phyloP scores from a whole-genome alignment of 2,797 vertebrate genomes.

The Epinephelus malabaricus region DNA sequence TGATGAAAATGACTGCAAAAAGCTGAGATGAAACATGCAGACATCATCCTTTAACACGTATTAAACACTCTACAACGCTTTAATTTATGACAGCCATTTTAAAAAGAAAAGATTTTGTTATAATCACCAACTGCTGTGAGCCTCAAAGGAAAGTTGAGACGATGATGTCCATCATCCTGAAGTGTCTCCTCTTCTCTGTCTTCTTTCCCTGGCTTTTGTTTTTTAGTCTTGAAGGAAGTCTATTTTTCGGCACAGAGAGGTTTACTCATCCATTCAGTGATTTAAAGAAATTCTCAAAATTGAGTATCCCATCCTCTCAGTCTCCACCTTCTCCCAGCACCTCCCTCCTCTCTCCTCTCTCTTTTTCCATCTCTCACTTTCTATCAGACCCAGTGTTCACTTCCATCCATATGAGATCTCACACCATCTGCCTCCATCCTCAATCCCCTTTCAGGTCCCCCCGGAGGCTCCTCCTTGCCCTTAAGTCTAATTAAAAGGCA shows the following conservation, averaged over 20 bases:
- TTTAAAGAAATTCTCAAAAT: slow-evolving; percentile 16
- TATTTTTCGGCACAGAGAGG: neutral
- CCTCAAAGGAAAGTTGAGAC: slow-evolving; percentile 8
- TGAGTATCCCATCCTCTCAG: slow-evolving; percentile 39
- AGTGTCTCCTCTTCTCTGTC: neutral
- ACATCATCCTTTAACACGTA: neutral
- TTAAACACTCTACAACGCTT: neutral
- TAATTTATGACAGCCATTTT: neutral
- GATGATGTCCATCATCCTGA: slow-evolving; percentile 4
- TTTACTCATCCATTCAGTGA: slow-evolving; percentile 1
- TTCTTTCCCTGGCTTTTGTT: neutral
- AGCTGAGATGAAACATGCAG: slow-evolving; percentile 21
- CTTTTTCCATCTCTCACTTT: slow-evolving; percentile 38
- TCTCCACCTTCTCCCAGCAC: slow-evolving; percentile 64
- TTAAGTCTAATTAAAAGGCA: slow-evolving; percentile 75
- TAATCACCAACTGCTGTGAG: slow-evolving; percentile 49
- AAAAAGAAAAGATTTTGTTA: neutral
- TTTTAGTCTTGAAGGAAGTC: neutral
- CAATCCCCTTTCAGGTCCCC: slow-evolving; percentile 58
- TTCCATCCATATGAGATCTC: slow-evolving; percentile 34
- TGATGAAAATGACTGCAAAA: slow-evolving; percentile 15
- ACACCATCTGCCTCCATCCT: slow-evolving; percentile 65
- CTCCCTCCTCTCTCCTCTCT: slow-evolving; percentile 49
- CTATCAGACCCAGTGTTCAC: slow-evolving; percentile 39
- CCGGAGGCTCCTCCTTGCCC: slow-evolving; percentile 41